A percentile compares a stretch with the other conserved stretches of the same genome.
Conservation (phyloP, 2,113 vertebrate genomes). For the Solea solea region DNA sequence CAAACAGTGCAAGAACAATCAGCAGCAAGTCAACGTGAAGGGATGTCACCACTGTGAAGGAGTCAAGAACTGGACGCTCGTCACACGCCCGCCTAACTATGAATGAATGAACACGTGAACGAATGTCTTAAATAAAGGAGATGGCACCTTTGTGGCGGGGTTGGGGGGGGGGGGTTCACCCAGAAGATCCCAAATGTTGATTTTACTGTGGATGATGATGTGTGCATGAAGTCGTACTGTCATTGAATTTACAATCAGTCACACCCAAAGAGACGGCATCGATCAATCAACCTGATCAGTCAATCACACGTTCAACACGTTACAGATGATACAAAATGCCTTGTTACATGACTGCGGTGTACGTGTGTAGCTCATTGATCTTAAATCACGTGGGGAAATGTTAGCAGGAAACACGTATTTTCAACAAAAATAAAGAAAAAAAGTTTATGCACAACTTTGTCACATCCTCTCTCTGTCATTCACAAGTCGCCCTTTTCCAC, state of each 20-base stretch:
- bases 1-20: conserved; percentile 38
- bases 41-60: conserved; percentile 68
- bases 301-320: conserved; percentile 47
- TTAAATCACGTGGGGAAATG: conserved; percentile 59
- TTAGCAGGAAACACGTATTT: conserved; percentile 76
- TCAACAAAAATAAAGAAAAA: conserved; percentile 72
- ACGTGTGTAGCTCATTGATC: conserved; percentile 66
- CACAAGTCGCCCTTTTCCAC: neutral
- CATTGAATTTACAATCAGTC: conserved; percentile 67
- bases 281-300: conserved; percentile 6
- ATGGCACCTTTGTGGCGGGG: conserved; percentile 63
- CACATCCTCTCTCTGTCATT: neutral
- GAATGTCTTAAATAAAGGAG: conserved; percentile 61
- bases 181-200: conserved; percentile 56
- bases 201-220: conserved; percentile 50
- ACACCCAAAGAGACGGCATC: conserved; percentile 65
- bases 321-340: conserved; percentile 68
- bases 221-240: conserved; percentile 62
- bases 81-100: conserved; percentile 44
- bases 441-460: conserved; percentile 74
- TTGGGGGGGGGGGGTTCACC: conserved; percentile 37
- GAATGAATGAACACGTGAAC: conserved; percentile 66
- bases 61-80: conserved; percentile 25
- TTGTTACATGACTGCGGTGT: conserved; percentile 67
- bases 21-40: conserved; percentile 33